These are phyloP conservation scores for Calephelis virginiensis DNA, from an alignment of 1,140 invertebrate species.

Conservation along the genomic window DNA sequence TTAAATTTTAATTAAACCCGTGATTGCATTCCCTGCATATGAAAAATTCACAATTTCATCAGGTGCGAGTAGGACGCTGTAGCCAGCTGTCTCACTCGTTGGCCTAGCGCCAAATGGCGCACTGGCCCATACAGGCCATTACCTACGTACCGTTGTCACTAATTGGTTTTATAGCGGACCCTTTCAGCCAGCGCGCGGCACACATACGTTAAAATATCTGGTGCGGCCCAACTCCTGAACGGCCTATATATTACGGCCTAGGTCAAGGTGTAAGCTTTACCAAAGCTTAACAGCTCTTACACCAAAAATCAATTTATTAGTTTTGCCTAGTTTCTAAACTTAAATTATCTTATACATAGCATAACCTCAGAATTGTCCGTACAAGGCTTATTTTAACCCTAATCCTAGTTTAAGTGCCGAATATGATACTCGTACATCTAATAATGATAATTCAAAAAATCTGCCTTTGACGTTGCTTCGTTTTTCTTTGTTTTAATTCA, in stretches of 20 bases:
- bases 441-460: too few species aligned
- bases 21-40: conserved; percentile 26
- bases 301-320: too few species aligned
- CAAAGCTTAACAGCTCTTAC: conserved; percentile 13
- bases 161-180: conserved; percentile 60
- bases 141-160: conserved; percentile 56
- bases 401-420: too few species aligned
- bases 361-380: too few species aligned
- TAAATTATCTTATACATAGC: too few species aligned
- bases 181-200: conserved; percentile 36
- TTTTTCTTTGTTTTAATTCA: too few species aligned
- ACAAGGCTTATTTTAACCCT: too few species aligned
- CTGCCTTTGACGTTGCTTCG: too few species aligned
- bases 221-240: conserved; percentile 29
- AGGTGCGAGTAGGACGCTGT: neutral
- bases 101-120: conserved; percentile 45
- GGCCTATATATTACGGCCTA: conserved; percentile 23
- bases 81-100: conserved; percentile 24
- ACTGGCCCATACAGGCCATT: conserved; percentile 52
- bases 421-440: too few species aligned
- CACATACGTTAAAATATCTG: conserved; percentile 45
- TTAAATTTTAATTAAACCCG: conserved; percentile 38
- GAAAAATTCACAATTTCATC: conserved; percentile 26
- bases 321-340: too few species aligned
- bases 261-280: conserved; percentile 1